Base-by-base conservation (phyloP, 2,888 invertebrate genomes). In the Phlogophora meticulosa region DNA sequence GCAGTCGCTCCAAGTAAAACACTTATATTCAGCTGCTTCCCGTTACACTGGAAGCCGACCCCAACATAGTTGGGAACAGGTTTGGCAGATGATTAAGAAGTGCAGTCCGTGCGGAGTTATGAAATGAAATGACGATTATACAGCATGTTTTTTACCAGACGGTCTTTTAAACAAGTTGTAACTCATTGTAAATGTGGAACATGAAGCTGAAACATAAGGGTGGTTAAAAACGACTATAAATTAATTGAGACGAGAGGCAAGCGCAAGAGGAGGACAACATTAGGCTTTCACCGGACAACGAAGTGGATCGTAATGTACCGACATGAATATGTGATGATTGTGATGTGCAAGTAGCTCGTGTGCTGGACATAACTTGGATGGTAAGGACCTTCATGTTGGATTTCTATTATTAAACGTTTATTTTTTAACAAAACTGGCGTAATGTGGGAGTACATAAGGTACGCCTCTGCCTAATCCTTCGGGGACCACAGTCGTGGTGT, bases 201-300 rank as follows among this genome's bases (percentile, higher is more conserved):
- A 43, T 36, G 7, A 22, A 22, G 17, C 38, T 34, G 17, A 20
- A 58, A 42, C 7, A 11, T 53, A 61, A 42, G 20, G 57, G 22
- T 42, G 9, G 38, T n/a, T 28, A 45, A 43, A 36, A 69, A 38
- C 7, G 17, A 15, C 22, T 28, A 28, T 52, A 60, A 60, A 55
- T 76, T 57, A 38, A 42, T 63, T 38, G 36, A 10, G 4, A 56
- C 43, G 36, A 7, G 36, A 49, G 28, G n/a, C 4, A 7, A 32
- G 11, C 34, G 10, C 11, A 1, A 11, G 34, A 38, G 22, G 17
- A 3, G 20, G 60, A 67, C 61, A 38, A 7, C 49, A 28, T 17
- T 58, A 72, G 22, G 63, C 72, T 72, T 62, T 72, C 58, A 61
- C 36, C n/a, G 63, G 63, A 52, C 28, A 36, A 4, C 42, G 28